Evolutionary conservation across 2,888 invertebrate genomes (phyloP), one percentile per base, ranked within the genome.

Genomic region (Drosophila quinaria): DNA sequence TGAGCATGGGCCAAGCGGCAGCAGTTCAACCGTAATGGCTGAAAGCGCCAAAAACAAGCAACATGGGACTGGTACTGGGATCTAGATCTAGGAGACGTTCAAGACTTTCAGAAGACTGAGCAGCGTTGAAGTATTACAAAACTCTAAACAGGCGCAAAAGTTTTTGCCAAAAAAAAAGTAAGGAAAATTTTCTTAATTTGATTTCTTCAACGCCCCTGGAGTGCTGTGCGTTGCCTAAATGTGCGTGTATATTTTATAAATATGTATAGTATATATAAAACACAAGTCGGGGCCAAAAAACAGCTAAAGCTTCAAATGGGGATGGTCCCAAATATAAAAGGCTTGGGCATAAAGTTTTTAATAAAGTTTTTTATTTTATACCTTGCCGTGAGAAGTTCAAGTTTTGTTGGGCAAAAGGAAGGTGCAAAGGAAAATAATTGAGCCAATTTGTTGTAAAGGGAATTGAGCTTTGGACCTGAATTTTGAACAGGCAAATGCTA

Each of bases 121-220:
- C 60, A 56, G 63, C 68, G 64, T 63, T 81, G 79, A 86, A 85
- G 74, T 85, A 83, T 79, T 80, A 83, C 81, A 74, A 81, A 87
- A 83, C 78, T 84, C 84, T 82, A 85, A 83, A 86, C 86, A 78
- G 66, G 78, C 81, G 74, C 65, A 81, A 87, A 81, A 81, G 55
- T 69, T 88, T 85, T 66, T 39, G 70, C 62, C 51, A 61, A 70
- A 8, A 47, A 47, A 33, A 22, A 33, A 25, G n/a, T 4, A 84
- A 81, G 73, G 82, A 74, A 87, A 88, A 88, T 79, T 76, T 86
- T 85, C 88, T 88, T 88, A 88, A 88, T 88, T 88, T 88, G 87
- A 88, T 88, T 88, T 87, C 87, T 78, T 76, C 70, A 71, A 85
- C 87, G 87, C 80, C 88, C 79, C 85, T 76, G 80, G 87, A 87